Conservation (phyloP, 2,113 vertebrate genomes). For the Anthoscopus minutus region DNA sequence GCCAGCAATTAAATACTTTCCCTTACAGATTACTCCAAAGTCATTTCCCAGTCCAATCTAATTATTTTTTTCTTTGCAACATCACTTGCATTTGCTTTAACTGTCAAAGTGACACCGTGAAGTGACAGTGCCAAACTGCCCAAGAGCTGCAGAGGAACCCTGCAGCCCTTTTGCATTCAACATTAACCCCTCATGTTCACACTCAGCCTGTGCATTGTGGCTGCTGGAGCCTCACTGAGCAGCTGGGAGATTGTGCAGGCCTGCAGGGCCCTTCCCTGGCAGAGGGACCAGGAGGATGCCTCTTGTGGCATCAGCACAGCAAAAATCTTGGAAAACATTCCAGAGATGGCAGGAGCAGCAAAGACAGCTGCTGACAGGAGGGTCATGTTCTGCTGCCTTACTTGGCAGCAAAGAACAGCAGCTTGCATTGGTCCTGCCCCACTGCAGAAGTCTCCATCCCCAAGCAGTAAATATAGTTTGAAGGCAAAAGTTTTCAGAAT, state of each 20-base stretch:
- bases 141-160: neutral
- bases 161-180: neutral
- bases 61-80: neutral
- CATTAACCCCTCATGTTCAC: neutral
- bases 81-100: neutral
- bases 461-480: neutral
- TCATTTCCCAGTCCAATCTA: neutral
- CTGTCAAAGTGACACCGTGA: neutral
- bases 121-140: neutral
- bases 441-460: neutral
- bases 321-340: neutral
- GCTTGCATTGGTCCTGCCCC: neutral
- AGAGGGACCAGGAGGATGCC: rapidly evolving
- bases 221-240: rapidly evolving
- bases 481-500: neutral
- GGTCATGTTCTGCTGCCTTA: neutral
- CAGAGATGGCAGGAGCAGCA: neutral
- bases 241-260: too few relatives aligned
- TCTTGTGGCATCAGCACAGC: neutral
- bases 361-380: neutral
- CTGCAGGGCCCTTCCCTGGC: neutral
- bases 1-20: neutral
- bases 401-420: neutral
- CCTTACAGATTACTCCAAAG: neutral
- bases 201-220: rapidly evolving